phyloP scores from a whole-genome alignment of 2,888 invertebrate genomes.

The Podotricha telesiphe region DNA sequence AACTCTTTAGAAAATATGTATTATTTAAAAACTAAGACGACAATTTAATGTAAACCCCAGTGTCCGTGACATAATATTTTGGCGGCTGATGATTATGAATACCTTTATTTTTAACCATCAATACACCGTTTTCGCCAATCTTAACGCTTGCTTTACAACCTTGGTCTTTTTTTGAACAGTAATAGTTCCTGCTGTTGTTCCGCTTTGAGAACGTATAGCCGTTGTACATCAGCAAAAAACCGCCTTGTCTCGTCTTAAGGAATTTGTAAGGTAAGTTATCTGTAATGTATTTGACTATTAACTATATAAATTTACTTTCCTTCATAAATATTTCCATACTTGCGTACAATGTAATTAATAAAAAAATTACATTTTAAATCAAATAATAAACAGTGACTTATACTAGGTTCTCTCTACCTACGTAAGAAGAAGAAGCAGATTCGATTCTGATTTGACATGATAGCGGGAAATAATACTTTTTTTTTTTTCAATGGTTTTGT shows the following conservation, averaged over 20 bases:
- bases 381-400: no score
- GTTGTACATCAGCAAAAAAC: constrained; percentile 27
- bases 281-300: constrained; percentile 24
- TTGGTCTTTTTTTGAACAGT: constrained; percentile 50
- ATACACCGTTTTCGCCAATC: constrained; percentile 43
- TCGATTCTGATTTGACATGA: no score
- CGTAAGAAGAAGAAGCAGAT: no score
- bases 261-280: constrained; percentile 26
- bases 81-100: constrained; percentile 49
- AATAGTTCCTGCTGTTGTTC: constrained; percentile 38
- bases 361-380: no score
- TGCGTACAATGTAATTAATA: no score
- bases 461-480: no score
- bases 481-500: no score
- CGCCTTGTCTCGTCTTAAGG: constrained; percentile 32
- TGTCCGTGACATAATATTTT: constrained; percentile 41
- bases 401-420: no score
- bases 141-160: constrained; percentile 52
- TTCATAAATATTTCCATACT: not conserved
- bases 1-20: not conserved
- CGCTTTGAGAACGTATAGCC: constrained; percentile 49
- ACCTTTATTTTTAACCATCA: constrained; percentile 36
- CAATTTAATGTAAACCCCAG: constrained; percentile 44
- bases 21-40: constrained; percentile 27
- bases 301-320: constrained; percentile 1